Evolutionary conservation across 2,797 vertebrate genomes (phyloP), one percentile per base, ranked within the genome.

Genomic region (Crossoptilon crossoptilon): DNA sequence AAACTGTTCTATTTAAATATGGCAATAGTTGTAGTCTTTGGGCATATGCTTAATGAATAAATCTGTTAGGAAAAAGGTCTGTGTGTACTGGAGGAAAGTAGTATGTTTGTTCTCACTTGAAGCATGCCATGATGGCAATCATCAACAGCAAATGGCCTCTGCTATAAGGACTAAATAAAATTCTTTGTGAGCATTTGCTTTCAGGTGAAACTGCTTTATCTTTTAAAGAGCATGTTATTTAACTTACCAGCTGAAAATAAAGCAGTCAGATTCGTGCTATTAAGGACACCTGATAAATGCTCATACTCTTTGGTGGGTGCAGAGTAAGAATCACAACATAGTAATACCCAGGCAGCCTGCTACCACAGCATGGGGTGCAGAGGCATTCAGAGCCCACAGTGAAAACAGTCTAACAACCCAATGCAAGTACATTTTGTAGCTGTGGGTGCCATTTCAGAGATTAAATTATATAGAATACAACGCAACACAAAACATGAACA

Each of bases 21-120:
- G 44, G 93, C 91, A 97, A 96, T 84, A 93, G 91, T 85, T 96
- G 95, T 94, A 89, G 88, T 90, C 89, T 93, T 95, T 74, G 89
- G 94, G 95, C 97, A 94, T 95, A 94, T 96, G 94, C 95, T 92
- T 94, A 93, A 93, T 95, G 91, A 90, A 96, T 51, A 94, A 97
- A 95, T 84, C 84, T 95, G 90, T 83, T 92, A 74, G 55, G 59
- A 86, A 93, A 95, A 92, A 90, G 80, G 89, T 55, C 49, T 90
- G 83, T 84, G 93, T 94, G 87, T 95, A 86, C 73, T 94, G 80
- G 71, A 95, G 71, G 77, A 33, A 46, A 46, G n/a, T 71, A 95
- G 66, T 62, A 79, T 95, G 89, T 96, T 96, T 96, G 89, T 96
- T 95, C 93, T 93, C 93, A 95, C 93, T 92, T 92, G 55, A 88